Evolutionary conservation across 2,888 invertebrate species (phyloP), one percentile per base, ranked within the genome.

Genomic region (Drymonia ruficornis): DNA sequence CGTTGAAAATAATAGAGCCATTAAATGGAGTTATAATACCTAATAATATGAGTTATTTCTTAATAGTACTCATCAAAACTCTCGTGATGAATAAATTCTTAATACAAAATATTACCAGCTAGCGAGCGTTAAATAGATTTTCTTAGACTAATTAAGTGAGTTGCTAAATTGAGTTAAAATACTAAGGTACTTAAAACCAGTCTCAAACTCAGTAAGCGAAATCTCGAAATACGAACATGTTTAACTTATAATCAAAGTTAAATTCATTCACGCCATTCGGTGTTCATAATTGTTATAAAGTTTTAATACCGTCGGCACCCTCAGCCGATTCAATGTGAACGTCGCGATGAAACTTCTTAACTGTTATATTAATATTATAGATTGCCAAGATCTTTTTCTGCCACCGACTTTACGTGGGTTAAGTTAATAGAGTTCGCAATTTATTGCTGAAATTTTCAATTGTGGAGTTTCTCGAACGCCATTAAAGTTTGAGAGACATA

Each of bases 401-500:
- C 11, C 50, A 6, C 28, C 13, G 57, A 65, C 49, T 70, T 61
- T 45, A 45, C 55, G 43, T 54, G 45, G 54, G 47, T 49, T 31
- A 1, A 16, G 52, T 53, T 67, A 55, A 56, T 62, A 56, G 60
- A 69, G 59, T 65, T 56, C 18, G 18, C 7, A 56, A 62, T 68
- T 70, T 60, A 59, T 60, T 55, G 53, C 44, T 55, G 42, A 50
- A 59, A 60, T 59, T 62, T 67, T 55, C 48, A 53, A 49, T 52
- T 43, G 53, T 61, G 44, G 55, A 67, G 48, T 64, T n/a, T 60
- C 40, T 44, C 36, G 49, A 61, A 67, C 55, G 70, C 55, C 38
- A 70, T 65, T 64, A 64, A 60, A 61, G 53, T 70, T 68, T 19
- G 50, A 51, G 46, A 50, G 59, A 59, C 56, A 53, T 60, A 65